Evolutionary conservation across 2,888 invertebrate species (phyloP).

Genomic region (Theretra japonica): DNA sequence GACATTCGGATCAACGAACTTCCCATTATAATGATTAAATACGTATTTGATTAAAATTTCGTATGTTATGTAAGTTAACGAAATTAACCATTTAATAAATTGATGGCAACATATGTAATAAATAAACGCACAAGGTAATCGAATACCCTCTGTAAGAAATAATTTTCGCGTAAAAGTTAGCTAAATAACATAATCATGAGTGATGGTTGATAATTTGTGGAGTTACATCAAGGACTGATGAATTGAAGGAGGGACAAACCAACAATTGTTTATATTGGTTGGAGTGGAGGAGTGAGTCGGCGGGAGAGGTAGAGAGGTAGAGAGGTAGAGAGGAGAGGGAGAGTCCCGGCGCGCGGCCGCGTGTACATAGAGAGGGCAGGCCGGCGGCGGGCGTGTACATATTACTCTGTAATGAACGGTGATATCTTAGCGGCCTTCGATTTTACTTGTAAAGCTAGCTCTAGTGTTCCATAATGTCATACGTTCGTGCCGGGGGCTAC

Average conservation of each 20-base stretch:
- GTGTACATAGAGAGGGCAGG: constrained; percentile 63
- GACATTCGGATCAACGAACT: no score
- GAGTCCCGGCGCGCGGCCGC: constrained; percentile 41
- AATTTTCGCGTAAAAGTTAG: no score
- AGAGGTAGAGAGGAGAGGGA: background rate
- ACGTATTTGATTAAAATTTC: no score
- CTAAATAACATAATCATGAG: no score
- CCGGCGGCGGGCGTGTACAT: constrained; percentile 64
- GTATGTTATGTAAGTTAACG: no score
- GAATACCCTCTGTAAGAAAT: no score
- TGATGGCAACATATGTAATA: no score
- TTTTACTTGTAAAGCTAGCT: constrained; percentile 83
- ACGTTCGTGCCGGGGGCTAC: constrained; percentile 59
- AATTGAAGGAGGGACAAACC: background rate
- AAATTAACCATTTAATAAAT: no score
- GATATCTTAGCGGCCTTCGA: constrained; percentile 85
- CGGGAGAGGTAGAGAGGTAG: background rate
- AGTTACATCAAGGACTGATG: background rate
- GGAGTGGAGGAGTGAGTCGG: constrained; percentile 12
- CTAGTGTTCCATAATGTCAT: constrained; percentile 67
- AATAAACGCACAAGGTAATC: no score
- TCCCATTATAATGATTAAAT: no score
- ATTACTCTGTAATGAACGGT: constrained; percentile 80
- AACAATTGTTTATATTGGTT: constrained; percentile 19
- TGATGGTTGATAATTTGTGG: background rate